Base-by-base conservation (phyloP, 2,797 vertebrate species). In the Psittacula echo region DNA sequence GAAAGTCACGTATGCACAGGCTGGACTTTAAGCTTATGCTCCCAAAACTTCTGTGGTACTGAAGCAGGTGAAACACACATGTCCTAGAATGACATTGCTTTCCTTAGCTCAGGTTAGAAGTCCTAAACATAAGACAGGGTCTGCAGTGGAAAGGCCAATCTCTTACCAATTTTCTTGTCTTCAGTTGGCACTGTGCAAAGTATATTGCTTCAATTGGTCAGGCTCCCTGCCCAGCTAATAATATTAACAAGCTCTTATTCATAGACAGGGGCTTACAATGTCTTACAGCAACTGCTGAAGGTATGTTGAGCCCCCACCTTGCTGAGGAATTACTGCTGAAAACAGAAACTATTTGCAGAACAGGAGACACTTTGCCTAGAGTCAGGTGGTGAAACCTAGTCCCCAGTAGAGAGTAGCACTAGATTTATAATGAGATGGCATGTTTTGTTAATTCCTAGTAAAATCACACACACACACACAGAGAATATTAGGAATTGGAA, bases 341-440 rank as follows among this genome's bases (percentile, higher is more conserved):
- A 96, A 34, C 3, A 74, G 75, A 87, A 82, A 48, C 34, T 62
- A 66, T 41, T 60, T 94, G 83, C 50, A 74, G 27, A 96, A 83
- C 1, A 11, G 65, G 17, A 67, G 41, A 88, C 34, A 39, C 12
- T 21, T 32, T 45, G 32, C 50, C 27, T 47, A 65, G n/a, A 62
- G 65, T 30, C 23, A 83, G 58, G 51, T 50, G 37, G 29, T 65
- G 41, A 65, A 75, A 84, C 20, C 39, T 60, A 50, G 54, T 11
- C 32, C 37, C 15, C 27, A 74, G 42, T 7, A 85, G 4, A 62
- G 17, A 47, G 29, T 23, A 78, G 10, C 42, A 37, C 39, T 39
- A 53, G 44, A 60, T 47, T 66, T 44, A 30, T 1, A 87, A 85
- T 11, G 45, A 94, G 32, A 61, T 32, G 10, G 7, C 12, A 32